Percentiles rank a stretch among this genome's conserved stretches.
Conservation (phyloP, 2,797 vertebrate genomes). For the Epinephelus coioides region DNA sequence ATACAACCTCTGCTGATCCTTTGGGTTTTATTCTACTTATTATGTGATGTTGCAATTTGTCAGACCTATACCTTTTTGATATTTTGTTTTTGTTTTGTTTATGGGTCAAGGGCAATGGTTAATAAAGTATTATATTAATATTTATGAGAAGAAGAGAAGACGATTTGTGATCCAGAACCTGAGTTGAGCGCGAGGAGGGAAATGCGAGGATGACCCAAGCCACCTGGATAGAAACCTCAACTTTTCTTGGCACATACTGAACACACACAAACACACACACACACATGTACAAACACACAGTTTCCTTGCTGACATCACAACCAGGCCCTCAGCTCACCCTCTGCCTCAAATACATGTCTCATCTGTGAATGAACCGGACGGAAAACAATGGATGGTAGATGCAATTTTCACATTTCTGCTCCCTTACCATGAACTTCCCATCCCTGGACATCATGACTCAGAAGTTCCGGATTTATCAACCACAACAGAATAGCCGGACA, state of each 20-base stretch:
- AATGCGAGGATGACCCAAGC: constrained; percentile 40
- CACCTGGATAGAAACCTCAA: constrained; percentile 49
- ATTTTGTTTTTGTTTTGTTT: constrained; percentile 67
- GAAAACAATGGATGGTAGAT: constrained; percentile 2
- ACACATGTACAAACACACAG: neutral
- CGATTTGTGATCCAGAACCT: constrained; percentile 58
- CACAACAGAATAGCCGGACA: constrained; percentile 8
- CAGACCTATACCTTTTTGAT: constrained; percentile 80
- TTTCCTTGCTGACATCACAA: constrained; percentile 28
- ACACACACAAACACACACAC: constrained; percentile 3
- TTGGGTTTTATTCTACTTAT: constrained; percentile 78
- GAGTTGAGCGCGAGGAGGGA: constrained; percentile 28
- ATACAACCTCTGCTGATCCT: constrained; percentile 84
- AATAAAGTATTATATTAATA: constrained; percentile 77
- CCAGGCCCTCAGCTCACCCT: constrained; percentile 22
- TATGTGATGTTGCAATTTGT: constrained; percentile 80
- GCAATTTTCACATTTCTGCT: constrained; percentile 24
- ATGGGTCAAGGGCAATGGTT: constrained; percentile 61
- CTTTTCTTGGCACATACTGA: constrained; percentile 32
- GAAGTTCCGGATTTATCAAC: constrained; percentile 27
- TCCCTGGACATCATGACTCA: constrained; percentile 16
- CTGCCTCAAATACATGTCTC: constrained; percentile 35
- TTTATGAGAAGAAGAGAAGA: constrained; percentile 61
- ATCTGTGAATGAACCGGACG: constrained; percentile 13
- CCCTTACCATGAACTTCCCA: constrained; percentile 23